Conservation (phyloP, 2,797 vertebrate genomes). For the Gila robusta region DNA sequence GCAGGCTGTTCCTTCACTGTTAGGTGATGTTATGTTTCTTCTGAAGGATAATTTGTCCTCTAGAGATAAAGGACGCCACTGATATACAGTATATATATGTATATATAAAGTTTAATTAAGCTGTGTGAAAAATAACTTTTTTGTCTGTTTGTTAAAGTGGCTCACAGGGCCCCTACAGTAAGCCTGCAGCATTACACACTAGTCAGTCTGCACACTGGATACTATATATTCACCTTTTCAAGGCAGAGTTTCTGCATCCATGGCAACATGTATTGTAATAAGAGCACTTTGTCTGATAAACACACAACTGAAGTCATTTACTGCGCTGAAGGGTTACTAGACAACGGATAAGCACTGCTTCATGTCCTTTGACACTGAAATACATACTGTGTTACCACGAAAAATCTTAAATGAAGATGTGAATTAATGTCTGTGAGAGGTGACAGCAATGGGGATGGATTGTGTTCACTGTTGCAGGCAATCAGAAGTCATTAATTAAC, state of each 20-base stretch:
- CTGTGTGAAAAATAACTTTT: not conserved
- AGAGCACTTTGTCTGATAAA: not conserved
- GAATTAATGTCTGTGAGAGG: not conserved
- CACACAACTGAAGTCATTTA: not conserved
- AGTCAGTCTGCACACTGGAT: not conserved
- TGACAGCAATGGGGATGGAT: not conserved
- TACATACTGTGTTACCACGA: not conserved
- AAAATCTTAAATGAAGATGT: not conserved
- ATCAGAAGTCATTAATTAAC: not conserved
- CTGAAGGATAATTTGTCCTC: constrained; percentile 10
- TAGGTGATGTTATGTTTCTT: not conserved
- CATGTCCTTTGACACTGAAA: not conserved
- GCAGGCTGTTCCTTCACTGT: not conserved
- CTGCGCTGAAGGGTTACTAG: not conserved
- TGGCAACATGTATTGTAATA: not conserved
- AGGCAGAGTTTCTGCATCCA: not conserved
- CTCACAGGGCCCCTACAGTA: not conserved
- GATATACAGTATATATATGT: not conserved
- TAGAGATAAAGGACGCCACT: not conserved
- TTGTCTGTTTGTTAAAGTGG: not conserved
- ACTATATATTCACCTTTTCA: not conserved
- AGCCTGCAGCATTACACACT: not conserved
- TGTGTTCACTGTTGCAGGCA: not conserved
- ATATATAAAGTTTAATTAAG: not conserved
- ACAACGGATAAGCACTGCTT: not conserved